These are phyloP conservation scores for Aphrocallistes beatrix DNA, from an alignment of 37 sponge, comb jelly and placozoan species.

Conservation along the genomic window DNA sequence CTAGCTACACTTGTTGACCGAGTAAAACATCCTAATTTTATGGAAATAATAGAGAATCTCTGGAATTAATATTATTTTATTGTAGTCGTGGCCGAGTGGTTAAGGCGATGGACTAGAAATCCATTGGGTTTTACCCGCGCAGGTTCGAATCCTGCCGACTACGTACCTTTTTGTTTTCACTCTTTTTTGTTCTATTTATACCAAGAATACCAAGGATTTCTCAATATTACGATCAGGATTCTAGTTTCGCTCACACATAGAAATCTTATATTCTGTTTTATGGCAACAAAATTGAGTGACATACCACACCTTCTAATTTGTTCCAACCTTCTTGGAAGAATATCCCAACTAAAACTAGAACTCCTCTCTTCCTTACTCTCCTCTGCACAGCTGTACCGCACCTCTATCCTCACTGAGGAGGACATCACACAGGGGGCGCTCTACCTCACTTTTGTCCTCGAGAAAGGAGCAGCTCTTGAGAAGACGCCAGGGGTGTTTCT, in stretches of 20 bases:
- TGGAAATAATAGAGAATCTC: too few species aligned
- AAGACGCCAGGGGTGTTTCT: neutral
- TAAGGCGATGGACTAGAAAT: slow-evolving; percentile 20
- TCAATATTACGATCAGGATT: too few species aligned
- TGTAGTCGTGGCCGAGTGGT: slow-evolving; percentile 19
- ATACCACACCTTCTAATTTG: neutral
- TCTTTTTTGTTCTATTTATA: neutral
- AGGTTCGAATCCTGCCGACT: slow-evolving; percentile 21
- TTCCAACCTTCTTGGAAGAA: neutral
- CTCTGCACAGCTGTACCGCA: neutral
- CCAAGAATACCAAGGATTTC: neutral
- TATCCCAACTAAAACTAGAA: neutral
- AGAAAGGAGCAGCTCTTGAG: neutral
- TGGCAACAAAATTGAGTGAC: neutral
- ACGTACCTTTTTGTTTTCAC: neutral
- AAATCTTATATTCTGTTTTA: neutral
- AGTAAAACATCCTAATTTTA: neutral
- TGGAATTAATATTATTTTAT: neutral
- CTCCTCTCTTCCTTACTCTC: neutral
- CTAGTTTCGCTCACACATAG: neutral
- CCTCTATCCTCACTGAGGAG: neutral
- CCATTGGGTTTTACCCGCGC: slow-evolving; percentile 21
- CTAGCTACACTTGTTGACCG: neutral
- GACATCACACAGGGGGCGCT: neutral
- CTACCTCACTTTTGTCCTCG: neutral